Evolutionary conservation across 2,888 invertebrate species (phyloP).

Genomic region (Rhopalosiphum nymphaeae): DNA sequence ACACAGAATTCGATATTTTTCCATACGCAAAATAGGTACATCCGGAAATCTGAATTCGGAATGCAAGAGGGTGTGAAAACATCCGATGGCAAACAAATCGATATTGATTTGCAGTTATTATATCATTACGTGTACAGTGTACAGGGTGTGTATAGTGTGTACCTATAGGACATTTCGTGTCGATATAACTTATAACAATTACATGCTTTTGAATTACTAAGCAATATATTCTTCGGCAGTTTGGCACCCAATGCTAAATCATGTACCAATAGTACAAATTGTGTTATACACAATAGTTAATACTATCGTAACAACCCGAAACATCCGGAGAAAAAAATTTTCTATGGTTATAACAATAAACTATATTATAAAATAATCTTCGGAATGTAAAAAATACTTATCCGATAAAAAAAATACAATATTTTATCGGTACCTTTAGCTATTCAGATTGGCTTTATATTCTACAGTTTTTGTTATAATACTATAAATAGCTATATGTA

Average conservation of each 20-base stretch:
- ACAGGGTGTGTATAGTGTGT: neutral
- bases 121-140: neutral
- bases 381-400: neutral
- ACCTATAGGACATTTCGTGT: neutral
- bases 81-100: neutral
- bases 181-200: neutral
- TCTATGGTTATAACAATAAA: neutral
- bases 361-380: neutral
- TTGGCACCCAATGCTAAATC: neutral
- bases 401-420: neutral
- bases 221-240: neutral
- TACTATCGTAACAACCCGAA: neutral
- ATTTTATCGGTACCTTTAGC: neutral
- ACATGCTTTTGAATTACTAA: neutral
- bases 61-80: neutral
- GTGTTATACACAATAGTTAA: neutral
- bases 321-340: neutral
- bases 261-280: neutral
- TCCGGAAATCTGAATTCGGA: neutral
- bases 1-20: neutral
- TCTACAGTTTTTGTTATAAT: neutral
- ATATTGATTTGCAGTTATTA: neutral
- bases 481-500: neutral
- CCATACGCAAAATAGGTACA: neutral
- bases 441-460: neutral